Evolutionary conservation across 2,113 vertebrate genomes (phyloP).

Genomic region (Callipepla californica): DNA sequence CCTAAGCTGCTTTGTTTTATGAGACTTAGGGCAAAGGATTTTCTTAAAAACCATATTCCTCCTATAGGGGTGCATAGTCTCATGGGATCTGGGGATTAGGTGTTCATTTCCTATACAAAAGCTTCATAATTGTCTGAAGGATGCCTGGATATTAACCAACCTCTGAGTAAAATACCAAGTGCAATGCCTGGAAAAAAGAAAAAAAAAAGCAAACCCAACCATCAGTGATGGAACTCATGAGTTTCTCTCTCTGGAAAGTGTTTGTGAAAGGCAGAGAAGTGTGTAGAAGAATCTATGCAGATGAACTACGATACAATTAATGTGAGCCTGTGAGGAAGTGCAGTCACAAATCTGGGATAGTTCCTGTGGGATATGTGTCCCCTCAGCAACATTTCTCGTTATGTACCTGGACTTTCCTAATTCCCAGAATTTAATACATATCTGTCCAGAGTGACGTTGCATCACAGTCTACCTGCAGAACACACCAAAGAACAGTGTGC

Average conservation of each 20-base stretch:
- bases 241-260: not conserved
- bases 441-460: not conserved
- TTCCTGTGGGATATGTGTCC: not conserved
- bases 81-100: conserved; percentile 40
- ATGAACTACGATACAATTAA: not conserved
- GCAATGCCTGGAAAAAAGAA: not conserved
- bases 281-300: not conserved
- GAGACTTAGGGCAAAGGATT: conserved; percentile 41
- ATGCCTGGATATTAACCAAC: conserved; percentile 54
- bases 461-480: not conserved
- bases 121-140: conserved; percentile 58
- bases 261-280: not conserved
- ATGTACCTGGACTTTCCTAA: not conserved
- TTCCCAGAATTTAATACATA: not conserved
- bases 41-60: conserved; percentile 32
- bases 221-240: not conserved
- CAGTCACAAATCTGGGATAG: not conserved
- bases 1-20: conserved; percentile 63
- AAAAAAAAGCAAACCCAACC: not conserved
- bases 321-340: not conserved
- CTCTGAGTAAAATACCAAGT: conserved; percentile 17
- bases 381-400: not conserved
- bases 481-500: not conserved
- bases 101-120: conserved; percentile 62
- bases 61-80: conserved; percentile 26